Conservation (phyloP, 2,113 vertebrate genomes). For the Tachysurus fulvidraco region DNA sequence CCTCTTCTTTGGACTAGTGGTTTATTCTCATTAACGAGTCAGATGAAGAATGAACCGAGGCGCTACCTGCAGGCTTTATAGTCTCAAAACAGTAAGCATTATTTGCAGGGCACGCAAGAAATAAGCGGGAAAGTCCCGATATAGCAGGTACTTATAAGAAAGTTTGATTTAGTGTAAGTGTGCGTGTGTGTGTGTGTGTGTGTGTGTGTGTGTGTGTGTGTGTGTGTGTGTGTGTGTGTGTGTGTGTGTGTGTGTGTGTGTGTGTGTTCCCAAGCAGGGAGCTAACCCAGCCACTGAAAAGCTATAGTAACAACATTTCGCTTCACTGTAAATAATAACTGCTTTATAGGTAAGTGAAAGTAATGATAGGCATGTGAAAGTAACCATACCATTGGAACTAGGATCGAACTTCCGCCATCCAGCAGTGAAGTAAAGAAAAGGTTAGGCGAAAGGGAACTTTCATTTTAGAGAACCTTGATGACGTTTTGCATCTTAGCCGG, state of each 20-base stretch:
- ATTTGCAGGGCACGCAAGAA: neutral
- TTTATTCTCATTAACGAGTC: neutral
- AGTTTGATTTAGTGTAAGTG: too few species aligned
- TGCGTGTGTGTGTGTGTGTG: neutral
- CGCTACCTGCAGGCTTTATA: neutral
- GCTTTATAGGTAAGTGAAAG: neutral
- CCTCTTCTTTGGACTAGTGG: neutral
- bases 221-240: neutral
- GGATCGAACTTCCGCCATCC: neutral
- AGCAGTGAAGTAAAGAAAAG: neutral
- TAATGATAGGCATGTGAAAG: neutral
- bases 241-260: neutral
- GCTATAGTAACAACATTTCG: neutral
- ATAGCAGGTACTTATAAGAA: neutral
- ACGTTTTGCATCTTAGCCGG: too few species aligned
- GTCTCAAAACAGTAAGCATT: neutral
- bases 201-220: neutral
- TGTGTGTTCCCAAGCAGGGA: too few species aligned
- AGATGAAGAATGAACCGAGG: neutral
- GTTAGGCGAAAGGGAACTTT: neutral
- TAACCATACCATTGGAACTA: neutral
- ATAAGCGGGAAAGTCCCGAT: neutral
- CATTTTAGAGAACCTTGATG: neutral
- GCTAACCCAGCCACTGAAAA: too few species aligned
- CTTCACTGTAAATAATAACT: neutral